A percentile compares a stretch with the other conserved stretches of the same genome.
Conservation (phyloP, 2,113 vertebrate genomes). For the Gulo gulo region DNA sequence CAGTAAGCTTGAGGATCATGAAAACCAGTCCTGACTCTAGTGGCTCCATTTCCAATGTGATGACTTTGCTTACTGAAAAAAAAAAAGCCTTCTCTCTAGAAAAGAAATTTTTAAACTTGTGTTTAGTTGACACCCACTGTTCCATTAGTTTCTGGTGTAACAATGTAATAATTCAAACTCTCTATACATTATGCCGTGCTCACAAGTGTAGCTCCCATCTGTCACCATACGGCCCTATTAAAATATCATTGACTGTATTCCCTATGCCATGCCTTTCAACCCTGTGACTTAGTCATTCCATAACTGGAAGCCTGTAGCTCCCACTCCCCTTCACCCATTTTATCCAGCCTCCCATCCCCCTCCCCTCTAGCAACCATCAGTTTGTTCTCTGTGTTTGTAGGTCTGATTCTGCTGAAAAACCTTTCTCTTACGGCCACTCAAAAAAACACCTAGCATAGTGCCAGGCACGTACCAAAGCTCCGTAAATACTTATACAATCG, state of each 20-base stretch:
- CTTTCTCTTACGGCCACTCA: neutral
- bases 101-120: neutral
- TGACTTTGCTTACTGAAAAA: neutral
- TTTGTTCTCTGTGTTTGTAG: neutral
- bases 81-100: neutral
- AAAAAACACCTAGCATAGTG: neutral
- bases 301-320: neutral
- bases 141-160: neutral
- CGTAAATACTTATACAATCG: neutral
- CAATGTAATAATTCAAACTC: neutral
- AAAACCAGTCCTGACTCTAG: neutral
- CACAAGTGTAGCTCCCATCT: neutral
- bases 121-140: neutral
- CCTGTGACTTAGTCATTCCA: neutral
- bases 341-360: too few species aligned
- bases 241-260: neutral
- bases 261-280: neutral
- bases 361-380: neutral
- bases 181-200: neutral
- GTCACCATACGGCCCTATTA: neutral
- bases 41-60: neutral
- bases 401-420: neutral
- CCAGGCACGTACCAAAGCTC: neutral
- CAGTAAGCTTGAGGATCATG: neutral
- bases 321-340: neutral